These are phyloP conservation scores for Bubo blakistoni DNA, from an alignment of 2,113 vertebrate species.

Conservation along the genomic window DNA sequence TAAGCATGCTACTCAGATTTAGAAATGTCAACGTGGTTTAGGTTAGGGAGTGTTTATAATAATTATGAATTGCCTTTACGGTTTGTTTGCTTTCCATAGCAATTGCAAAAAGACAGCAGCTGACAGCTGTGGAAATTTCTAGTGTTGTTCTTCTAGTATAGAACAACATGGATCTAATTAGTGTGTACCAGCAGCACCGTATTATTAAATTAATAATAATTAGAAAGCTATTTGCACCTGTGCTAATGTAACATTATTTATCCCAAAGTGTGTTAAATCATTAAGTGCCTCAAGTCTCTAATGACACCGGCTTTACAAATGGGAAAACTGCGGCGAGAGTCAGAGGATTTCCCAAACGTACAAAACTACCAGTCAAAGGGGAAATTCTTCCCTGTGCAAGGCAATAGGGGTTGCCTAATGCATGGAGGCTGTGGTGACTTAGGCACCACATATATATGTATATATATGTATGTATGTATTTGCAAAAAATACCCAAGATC, in stretches of 20 bases:
- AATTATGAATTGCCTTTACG: conserved; percentile 48
- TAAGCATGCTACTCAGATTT: conserved; percentile 11
- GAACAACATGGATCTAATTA: conserved; percentile 31
- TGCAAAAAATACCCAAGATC: neutral
- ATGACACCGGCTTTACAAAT: neutral
- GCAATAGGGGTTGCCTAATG: neutral
- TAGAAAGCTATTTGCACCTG: conserved; percentile 45
- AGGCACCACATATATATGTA: neutral
- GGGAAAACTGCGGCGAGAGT: rapidly evolving
- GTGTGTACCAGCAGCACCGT: neutral
- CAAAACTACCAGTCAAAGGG: neutral
- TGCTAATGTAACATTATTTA: conserved; percentile 7
- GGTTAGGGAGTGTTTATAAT: conserved; percentile 60
- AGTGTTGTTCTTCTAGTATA: neutral
- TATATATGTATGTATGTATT: neutral
- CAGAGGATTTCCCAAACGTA: neutral
- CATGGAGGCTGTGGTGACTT: neutral
- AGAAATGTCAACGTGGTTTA: conserved; percentile 49
- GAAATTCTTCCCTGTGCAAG: neutral
- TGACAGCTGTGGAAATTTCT: conserved; percentile 54
- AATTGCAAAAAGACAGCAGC: conserved; percentile 37
- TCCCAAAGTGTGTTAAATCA: neutral
- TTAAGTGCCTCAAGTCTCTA: neutral
- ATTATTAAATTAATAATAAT: conserved; percentile 53
- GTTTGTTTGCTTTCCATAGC: conserved; percentile 66